These are phyloP conservation scores for Pandemis cinnamomeana DNA, from an alignment of 2,888 invertebrate genomes.

Conservation along the genomic window DNA sequence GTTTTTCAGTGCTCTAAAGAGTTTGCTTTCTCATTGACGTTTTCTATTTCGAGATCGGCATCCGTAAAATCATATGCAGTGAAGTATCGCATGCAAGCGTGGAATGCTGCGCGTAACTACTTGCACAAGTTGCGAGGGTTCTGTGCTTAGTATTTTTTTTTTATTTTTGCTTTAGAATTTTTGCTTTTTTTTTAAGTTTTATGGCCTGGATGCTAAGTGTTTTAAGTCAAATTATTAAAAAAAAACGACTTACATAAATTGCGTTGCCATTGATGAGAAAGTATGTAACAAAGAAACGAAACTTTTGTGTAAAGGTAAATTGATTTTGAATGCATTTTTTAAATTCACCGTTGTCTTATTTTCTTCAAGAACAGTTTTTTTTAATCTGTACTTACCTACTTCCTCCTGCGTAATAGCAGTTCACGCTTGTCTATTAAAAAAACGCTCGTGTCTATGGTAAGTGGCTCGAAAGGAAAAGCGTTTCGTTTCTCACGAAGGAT, in stretches of 20 bases:
- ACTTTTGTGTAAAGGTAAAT: too few relatives aligned
- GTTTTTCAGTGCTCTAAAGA: constrained; percentile 3
- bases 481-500: constrained; percentile 35
- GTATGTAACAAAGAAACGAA: too few relatives aligned
- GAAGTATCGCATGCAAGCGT: constrained; percentile 61
- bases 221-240: too few relatives aligned
- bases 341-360: background rate
- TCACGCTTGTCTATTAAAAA: constrained; percentile 3
- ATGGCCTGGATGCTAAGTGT: too few relatives aligned
- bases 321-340: background rate
- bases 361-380: background rate
- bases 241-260: too few relatives aligned
- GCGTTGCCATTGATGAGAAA: too few relatives aligned
- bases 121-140: constrained; percentile 31
- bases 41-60: constrained; percentile 67
- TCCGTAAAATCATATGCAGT: constrained; percentile 53
- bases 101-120: constrained; percentile 46
- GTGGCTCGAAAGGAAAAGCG: constrained; percentile 21
- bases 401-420: background rate
- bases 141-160: background rate
- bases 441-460: constrained; percentile 14
- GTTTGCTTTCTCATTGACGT: constrained; percentile 6
- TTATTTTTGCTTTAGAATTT: background rate
- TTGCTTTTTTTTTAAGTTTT: background rate
- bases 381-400: too few relatives aligned